Conservation (phyloP, 2,797 vertebrate genomes). For the Psittacula echo region DNA sequence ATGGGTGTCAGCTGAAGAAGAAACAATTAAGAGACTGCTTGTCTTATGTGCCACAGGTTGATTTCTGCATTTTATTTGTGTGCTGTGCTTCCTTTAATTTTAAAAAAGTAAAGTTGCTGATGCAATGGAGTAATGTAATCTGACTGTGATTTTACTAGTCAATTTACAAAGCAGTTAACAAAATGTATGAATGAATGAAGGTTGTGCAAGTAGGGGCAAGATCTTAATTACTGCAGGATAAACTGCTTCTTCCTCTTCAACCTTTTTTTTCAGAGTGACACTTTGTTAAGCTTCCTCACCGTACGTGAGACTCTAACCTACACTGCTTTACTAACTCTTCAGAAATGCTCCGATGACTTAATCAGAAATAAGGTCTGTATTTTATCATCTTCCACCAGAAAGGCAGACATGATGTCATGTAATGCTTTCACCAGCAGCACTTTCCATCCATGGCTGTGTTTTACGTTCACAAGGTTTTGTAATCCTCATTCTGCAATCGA, state of each 20-base stretch:
- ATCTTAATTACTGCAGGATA: background rate
- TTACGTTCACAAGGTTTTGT: background rate
- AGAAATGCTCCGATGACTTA: constrained; percentile 73
- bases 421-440: background rate
- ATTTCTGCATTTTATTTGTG: background rate
- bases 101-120: background rate
- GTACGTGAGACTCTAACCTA: constrained; percentile 91
- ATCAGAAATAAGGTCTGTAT: constrained; percentile 87
- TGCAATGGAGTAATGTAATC: background rate
- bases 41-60: constrained; percentile 94
- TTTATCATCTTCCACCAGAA: background rate
- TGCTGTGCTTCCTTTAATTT: background rate
- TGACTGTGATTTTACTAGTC: background rate
- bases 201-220: background rate
- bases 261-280: constrained; percentile 82
- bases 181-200: background rate
- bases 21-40: constrained; percentile 93
- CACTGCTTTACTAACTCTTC: constrained; percentile 88
- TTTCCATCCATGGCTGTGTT: background rate
- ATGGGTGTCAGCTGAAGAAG: constrained; percentile 84
- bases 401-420: background rate
- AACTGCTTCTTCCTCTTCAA: background rate
- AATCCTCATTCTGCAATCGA: background rate
- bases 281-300: constrained; percentile 91
- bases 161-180: background rate